Percentiles rank a stretch among this genome's conserved stretches.
Conservation (phyloP, 2,888 invertebrate genomes). For the Rotaria socialis region DNA sequence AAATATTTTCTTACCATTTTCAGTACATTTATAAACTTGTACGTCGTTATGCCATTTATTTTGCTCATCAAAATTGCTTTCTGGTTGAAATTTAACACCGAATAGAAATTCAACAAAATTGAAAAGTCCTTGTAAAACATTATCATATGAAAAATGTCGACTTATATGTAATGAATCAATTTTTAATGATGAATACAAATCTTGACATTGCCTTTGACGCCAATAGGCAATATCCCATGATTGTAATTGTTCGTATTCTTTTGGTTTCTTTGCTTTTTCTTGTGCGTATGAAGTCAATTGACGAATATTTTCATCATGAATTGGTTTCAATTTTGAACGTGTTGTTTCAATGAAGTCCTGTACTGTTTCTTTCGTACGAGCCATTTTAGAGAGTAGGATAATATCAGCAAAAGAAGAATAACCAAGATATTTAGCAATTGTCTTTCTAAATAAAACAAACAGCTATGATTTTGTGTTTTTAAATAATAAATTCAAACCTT, state of each 20-base stretch:
- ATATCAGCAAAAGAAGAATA: constrained; percentile 75
- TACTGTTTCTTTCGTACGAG: constrained; percentile 73
- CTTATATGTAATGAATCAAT: constrained; percentile 70
- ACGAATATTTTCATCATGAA: constrained; percentile 37
- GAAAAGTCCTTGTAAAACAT: constrained; percentile 75
- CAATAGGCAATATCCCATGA: constrained; percentile 83
- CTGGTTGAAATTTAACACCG: constrained; percentile 60
- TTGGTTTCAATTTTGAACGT: constrained; percentile 55
- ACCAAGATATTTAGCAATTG: constrained; percentile 73
- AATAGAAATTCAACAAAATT: constrained; percentile 73
- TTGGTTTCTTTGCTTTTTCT: constrained; percentile 61
- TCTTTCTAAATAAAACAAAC: constrained; percentile 60
- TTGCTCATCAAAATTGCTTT: neutral
- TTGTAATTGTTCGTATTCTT: constrained; percentile 69
- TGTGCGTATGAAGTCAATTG: constrained; percentile 39
- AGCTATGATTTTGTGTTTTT: no score
- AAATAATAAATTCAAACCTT: neutral
- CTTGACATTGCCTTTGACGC: constrained; percentile 70
- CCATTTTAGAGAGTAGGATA: constrained; percentile 91
- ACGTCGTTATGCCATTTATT: neutral
- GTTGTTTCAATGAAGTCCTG: constrained; percentile 67
- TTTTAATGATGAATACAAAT: constrained; percentile 61
- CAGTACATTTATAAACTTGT: constrained; percentile 22
- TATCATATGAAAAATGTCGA: constrained; percentile 76
- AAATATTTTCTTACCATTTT: neutral